Evolutionary conservation across 2,797 vertebrate species (phyloP).

Genomic region (Crax fasciolata): DNA sequence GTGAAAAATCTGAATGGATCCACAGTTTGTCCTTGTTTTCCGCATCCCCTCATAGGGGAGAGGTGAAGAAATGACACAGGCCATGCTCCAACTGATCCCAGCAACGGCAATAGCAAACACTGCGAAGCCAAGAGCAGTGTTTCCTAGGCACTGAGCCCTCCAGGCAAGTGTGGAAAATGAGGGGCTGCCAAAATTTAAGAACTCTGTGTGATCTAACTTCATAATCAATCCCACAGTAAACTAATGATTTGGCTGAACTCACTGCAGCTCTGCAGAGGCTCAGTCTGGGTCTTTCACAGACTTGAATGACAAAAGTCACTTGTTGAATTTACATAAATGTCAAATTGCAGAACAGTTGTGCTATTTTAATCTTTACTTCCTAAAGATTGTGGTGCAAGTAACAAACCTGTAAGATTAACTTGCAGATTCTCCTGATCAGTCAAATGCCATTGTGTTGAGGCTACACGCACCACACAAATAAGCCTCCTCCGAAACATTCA

Average conservation of each 20-base stretch:
- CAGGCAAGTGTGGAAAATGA: not conserved
- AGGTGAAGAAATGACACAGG: fast-evolving
- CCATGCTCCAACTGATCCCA: not conserved
- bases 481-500: not conserved
- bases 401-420: not conserved
- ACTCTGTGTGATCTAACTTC: not conserved
- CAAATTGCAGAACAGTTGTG: not conserved
- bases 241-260: not conserved
- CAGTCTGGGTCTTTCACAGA: not conserved
- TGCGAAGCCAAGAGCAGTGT: not conserved
- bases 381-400: not conserved
- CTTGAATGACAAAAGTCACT: not conserved
- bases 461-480: not conserved
- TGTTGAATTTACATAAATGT: not conserved
- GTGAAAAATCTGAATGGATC: not conserved
- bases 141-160: not conserved
- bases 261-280: not conserved
- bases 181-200: not conserved
- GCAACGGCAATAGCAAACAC: not conserved
- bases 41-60: not conserved
- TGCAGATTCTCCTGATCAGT: not conserved
- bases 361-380: not conserved
- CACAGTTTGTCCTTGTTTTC: not conserved
- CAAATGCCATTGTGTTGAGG: not conserved
- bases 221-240: not conserved